Conservation (phyloP, 2,113 vertebrate species). For the Stigmatopora argus region DNA sequence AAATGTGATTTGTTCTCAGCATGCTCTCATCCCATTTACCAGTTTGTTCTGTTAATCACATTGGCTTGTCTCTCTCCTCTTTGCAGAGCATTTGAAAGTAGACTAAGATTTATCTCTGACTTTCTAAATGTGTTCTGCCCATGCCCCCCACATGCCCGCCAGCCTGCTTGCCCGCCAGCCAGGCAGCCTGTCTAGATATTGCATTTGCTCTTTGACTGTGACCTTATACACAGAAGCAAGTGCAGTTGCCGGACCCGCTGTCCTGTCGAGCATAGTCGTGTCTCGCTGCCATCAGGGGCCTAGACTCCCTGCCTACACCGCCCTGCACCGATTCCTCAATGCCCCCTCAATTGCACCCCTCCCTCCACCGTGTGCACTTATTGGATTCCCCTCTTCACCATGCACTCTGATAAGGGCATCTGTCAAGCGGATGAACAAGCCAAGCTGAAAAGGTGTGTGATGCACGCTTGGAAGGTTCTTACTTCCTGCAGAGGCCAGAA, state of each 20-base stretch:
- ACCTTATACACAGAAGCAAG: slow-evolving; percentile 62
- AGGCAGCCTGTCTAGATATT: slow-evolving; percentile 59
- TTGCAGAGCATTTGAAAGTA: slow-evolving; percentile 37
- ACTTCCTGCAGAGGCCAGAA: slow-evolving; percentile 50
- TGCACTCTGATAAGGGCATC: slow-evolving; percentile 71
- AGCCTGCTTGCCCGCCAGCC: slow-evolving; percentile 43
- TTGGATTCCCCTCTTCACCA: slow-evolving; percentile 62
- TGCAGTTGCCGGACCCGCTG: slow-evolving; percentile 52
- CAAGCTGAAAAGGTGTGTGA: slow-evolving; percentile 68
- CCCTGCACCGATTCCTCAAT: slow-evolving; percentile 11
- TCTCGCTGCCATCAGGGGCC: slow-evolving; percentile 34
- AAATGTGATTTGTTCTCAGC: not conserved
- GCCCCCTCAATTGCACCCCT: slow-evolving; percentile 4
- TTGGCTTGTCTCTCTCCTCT: slow-evolving; percentile 19
- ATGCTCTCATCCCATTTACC: not conserved
- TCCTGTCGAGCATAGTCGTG: slow-evolving; percentile 52
- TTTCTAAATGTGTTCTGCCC: slow-evolving; percentile 45
- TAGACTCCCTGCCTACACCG: slow-evolving; percentile 6
- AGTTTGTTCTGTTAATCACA: slow-evolving; percentile 21
- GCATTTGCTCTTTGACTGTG: slow-evolving; percentile 68
- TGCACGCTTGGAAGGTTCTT: slow-evolving; percentile 59
- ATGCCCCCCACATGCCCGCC: slow-evolving; percentile 40
- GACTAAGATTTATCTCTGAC: slow-evolving; percentile 57
- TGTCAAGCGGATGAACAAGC: slow-evolving; percentile 70
- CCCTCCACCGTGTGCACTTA: slow-evolving; percentile 52